Evolutionary conservation across 2,113 vertebrate species (phyloP).

Genomic region (Talpa occidentalis): DNA sequence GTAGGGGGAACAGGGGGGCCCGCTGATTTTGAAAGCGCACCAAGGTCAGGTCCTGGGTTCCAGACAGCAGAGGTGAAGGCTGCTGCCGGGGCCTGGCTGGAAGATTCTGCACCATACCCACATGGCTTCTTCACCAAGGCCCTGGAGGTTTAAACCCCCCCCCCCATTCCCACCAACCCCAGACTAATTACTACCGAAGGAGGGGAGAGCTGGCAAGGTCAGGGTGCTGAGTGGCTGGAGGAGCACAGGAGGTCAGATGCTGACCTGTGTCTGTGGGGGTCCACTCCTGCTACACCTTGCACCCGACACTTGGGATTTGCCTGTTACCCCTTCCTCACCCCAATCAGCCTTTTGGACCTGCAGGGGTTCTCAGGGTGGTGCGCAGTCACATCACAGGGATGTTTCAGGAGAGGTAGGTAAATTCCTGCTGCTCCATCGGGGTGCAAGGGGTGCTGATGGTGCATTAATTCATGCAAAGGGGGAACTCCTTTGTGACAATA

Average conservation of each 20-base stretch:
- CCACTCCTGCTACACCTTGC: accelerated
- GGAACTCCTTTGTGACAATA: not conserved
- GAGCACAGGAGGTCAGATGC: accelerated
- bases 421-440: not conserved
- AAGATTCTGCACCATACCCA: not conserved
- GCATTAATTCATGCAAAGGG: not conserved
- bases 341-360: not conserved
- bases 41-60: accelerated
- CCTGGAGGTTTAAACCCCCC: not conserved
- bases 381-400: accelerated
- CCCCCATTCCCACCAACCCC: not conserved
- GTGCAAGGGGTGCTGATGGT: not conserved
- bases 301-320: not conserved
- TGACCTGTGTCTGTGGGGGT: not conserved
- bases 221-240: not conserved
- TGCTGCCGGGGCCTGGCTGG: not conserved
- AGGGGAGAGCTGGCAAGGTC: not conserved
- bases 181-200: too few relatives aligned
- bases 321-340: too few relatives aligned
- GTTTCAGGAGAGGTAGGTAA: not conserved
- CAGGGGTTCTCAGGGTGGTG: not conserved
- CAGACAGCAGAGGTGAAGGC: not conserved
- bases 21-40: accelerated
- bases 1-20: accelerated
- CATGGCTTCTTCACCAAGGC: accelerated